These are phyloP conservation scores for Bothrops jararaca DNA, from an alignment of 2,113 vertebrate species.

Conservation along the genomic window DNA sequence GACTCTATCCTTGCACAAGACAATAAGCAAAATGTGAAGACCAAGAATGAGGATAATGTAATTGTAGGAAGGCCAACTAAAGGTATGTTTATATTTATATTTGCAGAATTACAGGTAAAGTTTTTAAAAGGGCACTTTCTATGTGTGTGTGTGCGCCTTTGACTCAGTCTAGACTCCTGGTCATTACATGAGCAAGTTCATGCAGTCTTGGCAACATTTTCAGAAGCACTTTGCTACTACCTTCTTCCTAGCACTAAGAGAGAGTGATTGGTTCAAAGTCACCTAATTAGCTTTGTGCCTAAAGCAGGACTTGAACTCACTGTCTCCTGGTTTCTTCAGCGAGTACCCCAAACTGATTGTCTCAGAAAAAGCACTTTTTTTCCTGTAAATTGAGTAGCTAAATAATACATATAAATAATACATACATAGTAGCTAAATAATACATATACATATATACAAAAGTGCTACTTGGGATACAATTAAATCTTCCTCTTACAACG, in stretches of 20 bases:
- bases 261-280: background rate
- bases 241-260: background rate
- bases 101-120: background rate
- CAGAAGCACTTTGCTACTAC: background rate
- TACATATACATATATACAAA: background rate
- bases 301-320: background rate
- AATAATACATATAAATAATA: constrained; percentile 24
- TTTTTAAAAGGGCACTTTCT: background rate
- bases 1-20: constrained; percentile 83
- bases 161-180: background rate
- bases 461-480: constrained; percentile 23
- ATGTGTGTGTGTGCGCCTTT: background rate
- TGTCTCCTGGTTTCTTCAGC: background rate
- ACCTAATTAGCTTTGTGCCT: background rate
- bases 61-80: constrained; percentile 72
- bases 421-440: constrained; percentile 24
- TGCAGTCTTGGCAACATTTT: background rate
- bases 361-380: background rate
- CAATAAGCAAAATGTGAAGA: constrained; percentile 66
- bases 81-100: constrained; percentile 78
- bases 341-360: background rate
- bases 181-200: background rate
- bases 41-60: constrained; percentile 54
- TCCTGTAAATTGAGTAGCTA: constrained; percentile 4
- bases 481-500: background rate